These are phyloP conservation scores for Cyrtonyx montezumae DNA, from an alignment of 2,113 vertebrate species.

Conservation along the genomic window DNA sequence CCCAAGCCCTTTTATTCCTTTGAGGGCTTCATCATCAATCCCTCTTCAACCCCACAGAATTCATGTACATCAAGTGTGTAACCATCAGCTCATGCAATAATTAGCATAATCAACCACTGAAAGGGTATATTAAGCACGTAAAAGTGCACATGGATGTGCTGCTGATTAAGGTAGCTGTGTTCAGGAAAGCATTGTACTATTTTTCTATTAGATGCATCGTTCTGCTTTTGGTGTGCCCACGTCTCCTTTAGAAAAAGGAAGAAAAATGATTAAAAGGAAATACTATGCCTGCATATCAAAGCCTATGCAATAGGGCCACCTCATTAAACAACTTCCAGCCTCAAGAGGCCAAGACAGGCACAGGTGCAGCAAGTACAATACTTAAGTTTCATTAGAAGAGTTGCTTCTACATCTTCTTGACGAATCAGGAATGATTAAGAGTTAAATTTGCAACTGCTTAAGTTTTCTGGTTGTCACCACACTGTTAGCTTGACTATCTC, in stretches of 20 bases:
- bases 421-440: not conserved
- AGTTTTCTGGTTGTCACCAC: not conserved
- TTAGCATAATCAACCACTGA: not conserved
- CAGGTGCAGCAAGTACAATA: not conserved
- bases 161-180: not conserved
- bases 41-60: not conserved
- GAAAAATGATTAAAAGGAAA: not conserved
- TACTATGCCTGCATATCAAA: not conserved
- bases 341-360: not conserved
- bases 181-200: not conserved
- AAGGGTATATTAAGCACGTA: not conserved
- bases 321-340: not conserved
- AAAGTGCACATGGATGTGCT: not conserved
- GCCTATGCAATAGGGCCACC: not conserved
- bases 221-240: not conserved
- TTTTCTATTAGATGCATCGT: not conserved
- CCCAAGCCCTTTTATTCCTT: constrained; percentile 50
- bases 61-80: not conserved
- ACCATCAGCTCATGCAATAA: not conserved
- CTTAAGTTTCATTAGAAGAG: not conserved
- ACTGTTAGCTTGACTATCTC: not conserved
- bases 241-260: not conserved
- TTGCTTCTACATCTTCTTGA: not conserved
- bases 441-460: not conserved
- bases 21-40: constrained; percentile 29